These are phyloP conservation scores for Condylura cristata DNA, from an alignment of 2,113 vertebrate species.

Conservation along the genomic window DNA sequence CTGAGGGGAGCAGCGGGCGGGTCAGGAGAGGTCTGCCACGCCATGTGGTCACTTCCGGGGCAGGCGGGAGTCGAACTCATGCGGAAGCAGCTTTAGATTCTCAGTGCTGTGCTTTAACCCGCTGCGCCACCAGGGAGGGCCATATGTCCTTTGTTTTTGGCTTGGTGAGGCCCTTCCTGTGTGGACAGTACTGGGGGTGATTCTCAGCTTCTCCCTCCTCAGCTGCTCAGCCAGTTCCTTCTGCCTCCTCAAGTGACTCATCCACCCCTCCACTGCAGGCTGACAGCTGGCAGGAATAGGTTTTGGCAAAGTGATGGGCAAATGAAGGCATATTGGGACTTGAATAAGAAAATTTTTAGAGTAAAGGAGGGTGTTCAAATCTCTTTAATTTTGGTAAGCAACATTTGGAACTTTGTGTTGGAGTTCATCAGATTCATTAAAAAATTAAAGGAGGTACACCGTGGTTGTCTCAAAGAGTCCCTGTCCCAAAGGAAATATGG, in stretches of 20 bases:
- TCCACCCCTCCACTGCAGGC: background rate
- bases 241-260: conserved; percentile 50
- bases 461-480: background rate
- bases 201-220: background rate
- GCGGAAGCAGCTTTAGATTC: too few relatives aligned
- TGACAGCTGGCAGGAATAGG: background rate
- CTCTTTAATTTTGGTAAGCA: background rate
- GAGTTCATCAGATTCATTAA: background rate
- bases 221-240: background rate
- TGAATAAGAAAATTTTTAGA: conserved; percentile 10
- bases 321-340: conserved; percentile 20
- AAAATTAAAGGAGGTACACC: background rate
- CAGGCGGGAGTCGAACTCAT: too few relatives aligned
- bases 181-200: background rate
- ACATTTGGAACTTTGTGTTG: background rate
- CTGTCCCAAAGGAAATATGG: background rate
- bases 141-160: background rate
- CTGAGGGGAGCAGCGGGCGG: too few relatives aligned
- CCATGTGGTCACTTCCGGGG: too few relatives aligned
- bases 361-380: background rate
- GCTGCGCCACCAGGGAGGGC: too few relatives aligned
- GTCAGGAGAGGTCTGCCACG: too few relatives aligned
- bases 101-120: too few relatives aligned
- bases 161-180: background rate
- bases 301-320: background rate